A percentile compares a stretch with the other conserved stretches of the same genome.
phyloP scores from a whole-genome alignment of 2,888 invertebrate species.

The Lasioglossum calceatum region DNA sequence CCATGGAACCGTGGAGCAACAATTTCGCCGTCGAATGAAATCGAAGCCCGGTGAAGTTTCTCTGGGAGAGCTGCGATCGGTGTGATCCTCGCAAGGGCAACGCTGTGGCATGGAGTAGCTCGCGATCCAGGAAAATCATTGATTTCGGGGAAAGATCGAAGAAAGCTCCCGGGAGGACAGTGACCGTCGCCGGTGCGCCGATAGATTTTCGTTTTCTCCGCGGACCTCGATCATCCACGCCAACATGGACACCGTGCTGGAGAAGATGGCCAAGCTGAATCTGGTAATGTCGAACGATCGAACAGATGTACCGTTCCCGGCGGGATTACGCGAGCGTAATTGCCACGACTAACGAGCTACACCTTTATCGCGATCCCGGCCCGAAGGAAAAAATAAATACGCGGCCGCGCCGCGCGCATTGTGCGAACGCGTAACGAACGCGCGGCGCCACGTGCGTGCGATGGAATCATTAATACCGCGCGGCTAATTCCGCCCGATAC shows the following conservation, averaged over 20 bases:
- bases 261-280: slow-evolving; percentile 83
- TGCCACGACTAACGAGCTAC: slow-evolving; percentile 19
- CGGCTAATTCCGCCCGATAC: slow-evolving; percentile 3
- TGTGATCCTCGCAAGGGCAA: neutral
- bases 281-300: slow-evolving; percentile 75
- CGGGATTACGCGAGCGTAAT: slow-evolving; percentile 8
- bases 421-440: slow-evolving; percentile 30
- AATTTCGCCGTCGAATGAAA: slow-evolving; percentile 31
- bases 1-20: neutral
- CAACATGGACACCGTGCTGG: slow-evolving; percentile 81
- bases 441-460: slow-evolving; percentile 40
- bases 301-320: neutral
- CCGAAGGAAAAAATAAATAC: neutral
- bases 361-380: slow-evolving; percentile 5
- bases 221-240: neutral
- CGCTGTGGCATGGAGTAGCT: slow-evolving; percentile 7
- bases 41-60: slow-evolving; percentile 20
- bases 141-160: neutral
- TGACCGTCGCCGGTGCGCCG: neutral
- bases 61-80: neutral
- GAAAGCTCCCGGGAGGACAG: neutral
- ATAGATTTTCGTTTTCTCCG: neutral
- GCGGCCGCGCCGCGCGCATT: neutral
- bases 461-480: neutral
- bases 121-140: slow-evolving; percentile 17